phyloP scores from a whole-genome alignment of 2,113 vertebrate species.

The Atlantisia rogersi region DNA sequence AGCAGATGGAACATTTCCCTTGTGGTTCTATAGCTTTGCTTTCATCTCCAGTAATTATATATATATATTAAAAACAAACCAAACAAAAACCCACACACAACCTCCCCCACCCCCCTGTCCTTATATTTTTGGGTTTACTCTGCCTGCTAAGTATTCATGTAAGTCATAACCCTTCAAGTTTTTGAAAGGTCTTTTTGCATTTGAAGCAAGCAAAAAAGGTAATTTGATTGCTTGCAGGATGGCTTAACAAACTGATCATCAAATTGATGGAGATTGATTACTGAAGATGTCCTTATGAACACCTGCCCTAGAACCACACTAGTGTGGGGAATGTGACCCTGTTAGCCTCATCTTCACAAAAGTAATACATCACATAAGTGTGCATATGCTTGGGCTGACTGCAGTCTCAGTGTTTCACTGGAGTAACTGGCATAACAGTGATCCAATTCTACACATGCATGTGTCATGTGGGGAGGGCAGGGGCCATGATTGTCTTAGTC shows the following conservation, averaged over 20 bases:
- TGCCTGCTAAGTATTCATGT: not conserved
- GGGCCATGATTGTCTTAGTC: not conserved
- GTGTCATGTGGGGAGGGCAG: not conserved
- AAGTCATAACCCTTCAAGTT: not conserved
- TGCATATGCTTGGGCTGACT: not conserved
- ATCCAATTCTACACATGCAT: not conserved
- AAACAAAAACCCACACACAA: not conserved
- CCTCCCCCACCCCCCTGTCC: too few species aligned
- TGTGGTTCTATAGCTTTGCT: not conserved
- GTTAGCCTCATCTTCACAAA: not conserved
- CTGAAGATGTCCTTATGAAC: not conserved
- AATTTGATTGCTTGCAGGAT: not conserved
- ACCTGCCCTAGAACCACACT: not conserved
- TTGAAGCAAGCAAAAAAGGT: not conserved
- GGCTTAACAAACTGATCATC: not conserved
- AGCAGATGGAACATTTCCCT: not conserved
- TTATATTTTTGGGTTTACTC: not conserved
- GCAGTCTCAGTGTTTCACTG: not conserved
- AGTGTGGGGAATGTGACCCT: not conserved
- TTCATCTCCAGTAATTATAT: not conserved
- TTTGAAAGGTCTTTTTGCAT: not conserved
- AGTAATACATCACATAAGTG: not conserved
- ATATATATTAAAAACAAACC: not conserved
- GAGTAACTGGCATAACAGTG: not conserved
- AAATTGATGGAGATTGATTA: not conserved